Evolutionary conservation across 2,888 invertebrate genomes (phyloP).

Genomic region (Beris chalybata): DNA sequence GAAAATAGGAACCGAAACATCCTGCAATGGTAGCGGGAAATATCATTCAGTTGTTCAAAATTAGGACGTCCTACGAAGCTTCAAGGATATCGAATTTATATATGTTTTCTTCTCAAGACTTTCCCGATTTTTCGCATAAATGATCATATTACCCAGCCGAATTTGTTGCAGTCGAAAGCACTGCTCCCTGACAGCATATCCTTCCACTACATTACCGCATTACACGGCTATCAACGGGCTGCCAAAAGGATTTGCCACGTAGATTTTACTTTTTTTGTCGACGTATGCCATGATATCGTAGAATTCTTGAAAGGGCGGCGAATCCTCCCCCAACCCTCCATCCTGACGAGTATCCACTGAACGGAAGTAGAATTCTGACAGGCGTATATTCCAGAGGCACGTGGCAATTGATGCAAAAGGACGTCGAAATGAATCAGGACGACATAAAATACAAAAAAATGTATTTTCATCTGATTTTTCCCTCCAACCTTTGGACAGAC

Average conservation of each 20-base stretch:
- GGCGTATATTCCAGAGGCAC: slow-evolving; percentile 11
- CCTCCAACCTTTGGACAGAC: slow-evolving; percentile 6
- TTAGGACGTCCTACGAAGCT: slow-evolving; percentile 6
- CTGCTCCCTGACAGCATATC: background rate
- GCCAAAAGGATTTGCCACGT: background rate
- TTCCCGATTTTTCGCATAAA: slow-evolving; percentile 15
- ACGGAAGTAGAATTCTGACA: slow-evolving; percentile 27
- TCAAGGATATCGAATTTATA: slow-evolving; percentile 12
- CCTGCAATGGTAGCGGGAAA: background rate
- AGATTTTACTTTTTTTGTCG: background rate
- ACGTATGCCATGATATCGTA: background rate
- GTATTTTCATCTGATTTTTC: background rate
- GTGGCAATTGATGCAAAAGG: slow-evolving; percentile 17
- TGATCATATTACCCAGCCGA: slow-evolving; percentile 20
- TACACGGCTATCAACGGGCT: background rate
- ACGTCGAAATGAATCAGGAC: slow-evolving; percentile 10
- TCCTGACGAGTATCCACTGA: background rate
- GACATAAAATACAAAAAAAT: background rate
- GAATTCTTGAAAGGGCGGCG: background rate
- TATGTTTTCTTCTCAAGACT: background rate
- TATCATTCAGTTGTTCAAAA: slow-evolving; percentile 2
- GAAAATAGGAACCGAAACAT: background rate
- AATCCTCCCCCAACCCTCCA: too few relatives aligned
- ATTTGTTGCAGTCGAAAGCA: slow-evolving; percentile 1
- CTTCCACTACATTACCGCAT: slow-evolving; percentile 3